phyloP scores from a whole-genome alignment of 2,888 invertebrate species.

The Andrena chrysosceles region DNA sequence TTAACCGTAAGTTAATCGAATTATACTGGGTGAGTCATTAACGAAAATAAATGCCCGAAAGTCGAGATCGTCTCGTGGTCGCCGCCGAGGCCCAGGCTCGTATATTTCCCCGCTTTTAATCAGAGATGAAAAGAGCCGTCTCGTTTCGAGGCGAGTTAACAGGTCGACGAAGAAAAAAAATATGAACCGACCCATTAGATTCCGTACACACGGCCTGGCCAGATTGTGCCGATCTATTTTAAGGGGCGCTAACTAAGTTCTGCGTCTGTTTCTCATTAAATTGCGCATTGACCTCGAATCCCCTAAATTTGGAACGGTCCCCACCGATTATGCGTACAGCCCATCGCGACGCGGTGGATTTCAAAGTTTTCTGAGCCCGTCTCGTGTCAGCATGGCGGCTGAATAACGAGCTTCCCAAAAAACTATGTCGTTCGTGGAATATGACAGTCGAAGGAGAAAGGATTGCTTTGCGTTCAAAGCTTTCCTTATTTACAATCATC shows the following conservation, averaged over 20 bases:
- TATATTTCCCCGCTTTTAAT: constrained; percentile 50
- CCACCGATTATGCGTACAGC: constrained; percentile 77
- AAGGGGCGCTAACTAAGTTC: constrained; percentile 81
- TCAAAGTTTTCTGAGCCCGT: constrained; percentile 22
- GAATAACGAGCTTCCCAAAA: background rate
- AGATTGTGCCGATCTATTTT: constrained; percentile 82
- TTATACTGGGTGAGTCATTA: constrained; percentile 16
- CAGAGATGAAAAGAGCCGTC: constrained; percentile 52
- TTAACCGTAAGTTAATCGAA: constrained; percentile 39
- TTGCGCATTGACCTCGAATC: constrained; percentile 83
- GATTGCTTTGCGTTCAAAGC: too few relatives aligned
- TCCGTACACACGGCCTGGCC: constrained; percentile 51
- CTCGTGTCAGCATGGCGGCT: background rate
- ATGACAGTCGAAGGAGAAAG: too few relatives aligned
- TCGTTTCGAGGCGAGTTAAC: constrained; percentile 55
- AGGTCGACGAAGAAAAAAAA: constrained; percentile 51
- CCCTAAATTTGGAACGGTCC: constrained; percentile 83
- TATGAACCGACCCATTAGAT: constrained; percentile 63
- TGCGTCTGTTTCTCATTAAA: constrained; percentile 85
- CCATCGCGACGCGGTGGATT: constrained; percentile 53
- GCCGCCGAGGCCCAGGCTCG: background rate
- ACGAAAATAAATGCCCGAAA: constrained; percentile 25
- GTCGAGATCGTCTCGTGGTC: background rate
- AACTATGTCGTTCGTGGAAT: background rate
- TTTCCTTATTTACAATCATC: too few relatives aligned